Conservation (phyloP, 30 jellyfish, hydroid and myxozoan species). For the Aurelia sp. region DNA sequence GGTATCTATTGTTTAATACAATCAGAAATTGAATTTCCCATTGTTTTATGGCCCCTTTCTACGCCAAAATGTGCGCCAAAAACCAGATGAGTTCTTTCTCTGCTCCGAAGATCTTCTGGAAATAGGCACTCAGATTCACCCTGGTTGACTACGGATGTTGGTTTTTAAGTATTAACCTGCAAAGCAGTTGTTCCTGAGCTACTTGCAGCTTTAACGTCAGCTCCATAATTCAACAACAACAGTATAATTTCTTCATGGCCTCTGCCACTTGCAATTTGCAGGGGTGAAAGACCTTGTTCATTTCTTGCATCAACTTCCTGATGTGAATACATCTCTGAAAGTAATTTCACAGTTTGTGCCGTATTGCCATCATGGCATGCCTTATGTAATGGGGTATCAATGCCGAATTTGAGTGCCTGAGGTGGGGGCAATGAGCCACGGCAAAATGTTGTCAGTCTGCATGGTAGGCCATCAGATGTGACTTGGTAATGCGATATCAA, state of each 20-base stretch:
- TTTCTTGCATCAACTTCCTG: slow-evolving; percentile 77
- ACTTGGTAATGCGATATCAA: slow-evolving; percentile 72
- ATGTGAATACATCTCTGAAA: slow-evolving; percentile 61
- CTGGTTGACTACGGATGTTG: too few relatives aligned
- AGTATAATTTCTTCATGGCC: slow-evolving; percentile 71
- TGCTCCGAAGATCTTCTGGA: too few relatives aligned
- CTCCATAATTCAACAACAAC: slow-evolving; percentile 56
- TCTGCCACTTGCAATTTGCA: slow-evolving; percentile 81
- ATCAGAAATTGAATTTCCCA: too few relatives aligned
- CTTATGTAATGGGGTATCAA: slow-evolving; percentile 75
- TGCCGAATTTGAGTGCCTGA: slow-evolving; percentile 75
- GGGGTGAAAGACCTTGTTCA: slow-evolving; percentile 82
- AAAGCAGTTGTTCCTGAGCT: slow-evolving; percentile 81
- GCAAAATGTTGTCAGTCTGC: slow-evolving; percentile 73
- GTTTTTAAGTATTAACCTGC: slow-evolving; percentile 57
- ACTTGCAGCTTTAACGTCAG: slow-evolving; percentile 71
- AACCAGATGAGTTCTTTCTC: too few relatives aligned
- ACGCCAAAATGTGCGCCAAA: too few relatives aligned
- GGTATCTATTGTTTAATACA: too few relatives aligned
- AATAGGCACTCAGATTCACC: too few relatives aligned
- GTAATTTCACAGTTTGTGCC: slow-evolving; percentile 40
- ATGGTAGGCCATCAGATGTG: slow-evolving; percentile 89
- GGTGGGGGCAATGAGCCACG: slow-evolving; percentile 82
- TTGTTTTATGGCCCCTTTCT: too few relatives aligned
- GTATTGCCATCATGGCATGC: slow-evolving; percentile 67